Percentiles rank a stretch among this genome's conserved stretches.
phyloP scores from a whole-genome alignment of 1,140 invertebrate genomes.

The Archegozetes longisetosus region DNA sequence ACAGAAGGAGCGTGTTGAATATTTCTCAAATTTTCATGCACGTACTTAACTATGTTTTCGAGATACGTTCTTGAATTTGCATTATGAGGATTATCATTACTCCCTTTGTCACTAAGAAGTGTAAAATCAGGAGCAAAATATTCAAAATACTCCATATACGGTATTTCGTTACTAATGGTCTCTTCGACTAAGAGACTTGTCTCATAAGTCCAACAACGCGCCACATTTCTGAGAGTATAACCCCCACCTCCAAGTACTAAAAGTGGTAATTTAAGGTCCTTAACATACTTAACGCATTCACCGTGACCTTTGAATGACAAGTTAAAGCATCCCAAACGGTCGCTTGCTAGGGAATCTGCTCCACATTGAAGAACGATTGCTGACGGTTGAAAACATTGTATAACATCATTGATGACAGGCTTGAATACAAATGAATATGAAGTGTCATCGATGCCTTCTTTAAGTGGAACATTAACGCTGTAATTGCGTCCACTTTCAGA shows the following conservation, averaged over 20 bases:
- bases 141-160: constrained; percentile 75
- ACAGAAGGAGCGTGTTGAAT: constrained; percentile 38
- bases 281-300: constrained; percentile 92
- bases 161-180: constrained; percentile 75
- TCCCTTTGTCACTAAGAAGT: constrained; percentile 42
- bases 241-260: constrained; percentile 90
- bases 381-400: constrained; percentile 91
- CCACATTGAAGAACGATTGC: constrained; percentile 97
- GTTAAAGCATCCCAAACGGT: constrained; percentile 77
- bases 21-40: constrained; percentile 29
- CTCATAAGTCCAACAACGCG: constrained; percentile 97
- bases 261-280: constrained; percentile 79
- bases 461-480: constrained; percentile 89
- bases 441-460: constrained; percentile 85
- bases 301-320: constrained; percentile 76
- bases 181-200: constrained; percentile 84
- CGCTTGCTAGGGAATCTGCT: constrained; percentile 89
- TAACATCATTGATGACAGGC: constrained; percentile 77
- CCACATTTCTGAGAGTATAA: constrained; percentile 93
- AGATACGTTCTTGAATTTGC: constrained; percentile 40
- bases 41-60: constrained; percentile 27
- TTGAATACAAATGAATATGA: constrained; percentile 80
- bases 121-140: constrained; percentile 92
- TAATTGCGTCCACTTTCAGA: constrained; percentile 83
- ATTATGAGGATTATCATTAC: constrained; percentile 15